Evolutionary conservation across 2,888 invertebrate genomes (phyloP), one percentile per base, ranked within the genome.

Genomic region (Cylloceria caligata): DNA sequence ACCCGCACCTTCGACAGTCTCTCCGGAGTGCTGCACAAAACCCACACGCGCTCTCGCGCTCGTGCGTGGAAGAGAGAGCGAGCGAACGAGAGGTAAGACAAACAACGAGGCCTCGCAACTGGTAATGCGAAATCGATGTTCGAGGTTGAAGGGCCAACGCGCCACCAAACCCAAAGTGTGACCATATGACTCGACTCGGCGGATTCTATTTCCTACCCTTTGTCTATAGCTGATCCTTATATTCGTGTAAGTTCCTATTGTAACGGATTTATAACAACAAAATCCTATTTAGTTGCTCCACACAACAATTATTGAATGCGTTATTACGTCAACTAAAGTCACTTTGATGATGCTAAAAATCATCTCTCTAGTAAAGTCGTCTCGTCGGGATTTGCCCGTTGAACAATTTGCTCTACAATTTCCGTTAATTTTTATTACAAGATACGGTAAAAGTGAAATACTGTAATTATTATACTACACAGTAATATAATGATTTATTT

Each of bases 81-180:
- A 65, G 57, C 60, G 62, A 68, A 36, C 19, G 49, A 49, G 79
- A 52, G 13, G 84, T 69, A 86, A 85, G 69, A 84, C 83, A 81
- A 83, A 85, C 81, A 76, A 80, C 45, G 64, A 49, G 47, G 30
- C 55, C 69, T 80, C 67, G 68, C 65, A 81, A 64, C 68, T 72
- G 72, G 85, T 89, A 90, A 89, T 89, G 89, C 77, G 85, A 90
- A 89, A 89, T 89, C 89, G 89, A 90, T 89, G 86, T 84, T 77
- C 72, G 72, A 36, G 21, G 68, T 73, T 57, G 65, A 74, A 36
- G 67, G 83, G 69, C 77, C 65, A 73, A 34, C 13, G 52, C 24
- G 52, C 52, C 24, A 52, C 52, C 52, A 3, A 13, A 11, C 52
- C 13, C 47, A 81, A 84, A 89, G 86, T n/a, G n/a, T n/a, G n/a